Conservation (phyloP, 2,888 invertebrate species). For the Sepioteuthis lessoniana region DNA sequence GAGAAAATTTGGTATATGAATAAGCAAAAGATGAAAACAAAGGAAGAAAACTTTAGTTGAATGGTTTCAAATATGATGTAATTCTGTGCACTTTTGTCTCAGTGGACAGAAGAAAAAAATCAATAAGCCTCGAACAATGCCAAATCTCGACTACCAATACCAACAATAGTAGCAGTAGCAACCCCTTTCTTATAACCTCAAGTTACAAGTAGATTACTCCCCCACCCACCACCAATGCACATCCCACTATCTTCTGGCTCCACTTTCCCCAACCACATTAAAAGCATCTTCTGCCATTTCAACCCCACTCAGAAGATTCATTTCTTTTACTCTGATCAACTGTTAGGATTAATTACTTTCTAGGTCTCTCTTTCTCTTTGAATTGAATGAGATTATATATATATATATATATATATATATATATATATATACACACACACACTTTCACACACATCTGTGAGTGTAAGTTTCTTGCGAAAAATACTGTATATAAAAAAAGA, state of each 20-base stretch:
- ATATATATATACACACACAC: too few species aligned
- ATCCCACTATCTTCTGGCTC: not conserved
- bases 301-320: not conserved
- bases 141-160: not conserved
- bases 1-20: not conserved
- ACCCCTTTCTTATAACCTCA: not conserved
- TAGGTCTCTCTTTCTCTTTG: not conserved
- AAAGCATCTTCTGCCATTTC: not conserved
- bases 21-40: not conserved
- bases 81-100: not conserved
- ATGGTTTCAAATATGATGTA: slow-evolving; percentile 7
- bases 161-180: not conserved
- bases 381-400: too few species aligned
- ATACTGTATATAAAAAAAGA: too few species aligned
- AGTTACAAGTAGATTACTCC: not conserved
- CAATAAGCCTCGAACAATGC: not conserved
- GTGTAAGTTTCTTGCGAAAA: too few species aligned
- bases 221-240: not conserved
- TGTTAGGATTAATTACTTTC: not conserved
- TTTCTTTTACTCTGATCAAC: not conserved
- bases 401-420: too few species aligned
- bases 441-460: too few species aligned
- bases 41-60: not conserved
- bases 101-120: not conserved
- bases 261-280: not conserved